Evolutionary conservation across 2,888 invertebrate species (phyloP), one percentile per base, ranked within the genome.

Genomic region (Tineola bisselliella): DNA sequence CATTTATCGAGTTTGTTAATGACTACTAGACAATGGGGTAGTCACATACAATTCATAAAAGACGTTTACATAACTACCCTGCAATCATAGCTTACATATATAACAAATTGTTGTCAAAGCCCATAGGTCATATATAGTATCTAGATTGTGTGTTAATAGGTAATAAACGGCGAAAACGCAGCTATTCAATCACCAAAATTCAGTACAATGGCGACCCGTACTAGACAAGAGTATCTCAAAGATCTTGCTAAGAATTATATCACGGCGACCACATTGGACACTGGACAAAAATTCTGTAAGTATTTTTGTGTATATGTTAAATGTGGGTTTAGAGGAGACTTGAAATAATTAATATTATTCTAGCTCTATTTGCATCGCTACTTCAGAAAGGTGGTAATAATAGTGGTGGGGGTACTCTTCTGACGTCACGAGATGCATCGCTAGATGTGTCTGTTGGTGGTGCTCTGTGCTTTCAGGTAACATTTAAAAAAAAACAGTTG

Each of bases 141-240:
- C 70, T 4, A 25, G 6, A 4, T 25, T 25, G 25, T 25, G 2
- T 25, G 6, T 25, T 25, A 72, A n/a, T 61, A 88, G 88, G 94
- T 96, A 44, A 96, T 98, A 65, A 98, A 98, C 79, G 98, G 96
- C 19, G 98, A 98, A 77, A 97, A 97, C 82, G 97, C 98, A 11
- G 97, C 97, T 11, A 97, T 98, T 75, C 91, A 95, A 68, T 97
- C 97, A 54, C 96, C 97, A 72, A 98, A 98, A 83, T 98, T 98
- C 82, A 94, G 95, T 61, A 96, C 96, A 58, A 98, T 98, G 97
- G 97, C 98, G 11, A 96, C 95, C 10, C 90, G 98, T 69, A 98
- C 98, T 48, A 88, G 98, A 66, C 95, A 97, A 76, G 98, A 98
- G 84, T 97, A 97, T 81, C 89, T 98, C 69, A 97, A 97, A 79